These are phyloP conservation scores for Ptiloglossa arizonensis DNA, from an alignment of 1,140 invertebrate genomes.

Conservation along the genomic window DNA sequence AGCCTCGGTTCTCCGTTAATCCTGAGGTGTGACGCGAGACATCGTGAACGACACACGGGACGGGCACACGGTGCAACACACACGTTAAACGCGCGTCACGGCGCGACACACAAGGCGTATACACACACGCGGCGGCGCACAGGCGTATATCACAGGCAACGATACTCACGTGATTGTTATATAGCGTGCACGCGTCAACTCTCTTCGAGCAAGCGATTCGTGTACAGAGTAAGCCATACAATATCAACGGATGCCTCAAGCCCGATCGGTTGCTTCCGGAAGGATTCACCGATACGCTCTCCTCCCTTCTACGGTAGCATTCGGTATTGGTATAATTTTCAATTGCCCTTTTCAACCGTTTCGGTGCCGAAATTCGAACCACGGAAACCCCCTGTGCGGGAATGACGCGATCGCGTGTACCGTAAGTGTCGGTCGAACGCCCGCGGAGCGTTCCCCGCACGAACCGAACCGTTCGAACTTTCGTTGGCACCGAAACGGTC, in stretches of 20 bases:
- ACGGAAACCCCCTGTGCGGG: too few species aligned
- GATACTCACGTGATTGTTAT: conserved; percentile 46
- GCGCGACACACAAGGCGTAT: conserved; percentile 13
- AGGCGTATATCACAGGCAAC: too few species aligned
- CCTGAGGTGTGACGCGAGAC: conserved; percentile 12
- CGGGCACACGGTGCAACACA: conserved; percentile 34
- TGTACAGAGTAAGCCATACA: conserved; percentile 12
- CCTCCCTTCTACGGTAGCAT: not conserved
- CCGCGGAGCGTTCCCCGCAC: too few species aligned
- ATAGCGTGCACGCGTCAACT: conserved; percentile 39
- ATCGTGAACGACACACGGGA: not conserved
- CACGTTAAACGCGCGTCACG: conserved; percentile 5
- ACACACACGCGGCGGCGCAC: conserved; percentile 6
- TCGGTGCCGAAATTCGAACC: not conserved
- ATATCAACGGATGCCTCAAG: conserved; percentile 17
- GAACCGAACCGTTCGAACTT: too few species aligned
- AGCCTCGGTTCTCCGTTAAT: conserved; percentile 55
- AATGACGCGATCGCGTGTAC: too few species aligned
- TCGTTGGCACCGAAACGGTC: not conserved
- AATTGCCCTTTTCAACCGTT: not conserved
- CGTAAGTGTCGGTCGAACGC: too few species aligned
- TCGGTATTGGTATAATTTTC: not conserved
- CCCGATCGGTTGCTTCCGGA: conserved; percentile 27
- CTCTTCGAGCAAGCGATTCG: conserved; percentile 34
- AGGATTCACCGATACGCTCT: not conserved